A percentile compares a stretch with the other conserved stretches of the same genome.
Evolutionary conservation across 2,113 vertebrate genomes (phyloP).

Genomic region (Irena cyanogastra): DNA sequence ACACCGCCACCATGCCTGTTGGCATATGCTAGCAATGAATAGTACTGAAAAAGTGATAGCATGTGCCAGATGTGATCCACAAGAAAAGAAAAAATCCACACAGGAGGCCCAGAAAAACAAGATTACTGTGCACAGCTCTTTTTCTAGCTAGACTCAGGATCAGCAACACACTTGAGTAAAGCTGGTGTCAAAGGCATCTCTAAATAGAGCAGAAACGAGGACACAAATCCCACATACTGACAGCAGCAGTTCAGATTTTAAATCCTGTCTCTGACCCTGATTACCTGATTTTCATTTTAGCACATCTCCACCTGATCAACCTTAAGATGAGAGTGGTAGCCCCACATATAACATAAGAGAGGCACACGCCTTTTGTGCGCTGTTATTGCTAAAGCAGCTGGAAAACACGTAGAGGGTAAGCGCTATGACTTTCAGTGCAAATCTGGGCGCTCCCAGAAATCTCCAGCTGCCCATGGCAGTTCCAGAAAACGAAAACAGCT

Average conservation of each 20-base stretch:
- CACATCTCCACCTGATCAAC: background rate
- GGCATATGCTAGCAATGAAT: background rate
- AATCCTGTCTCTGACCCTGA: background rate
- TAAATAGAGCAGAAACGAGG: background rate
- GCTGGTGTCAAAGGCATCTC: fast-evolving
- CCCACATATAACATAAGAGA: background rate
- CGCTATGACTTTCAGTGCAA: background rate
- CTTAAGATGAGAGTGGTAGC: background rate
- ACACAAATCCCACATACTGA: background rate
- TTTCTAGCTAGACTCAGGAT: background rate
- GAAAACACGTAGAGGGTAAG: background rate
- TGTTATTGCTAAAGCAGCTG: background rate
- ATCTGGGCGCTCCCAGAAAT: background rate
- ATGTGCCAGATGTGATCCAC: background rate
- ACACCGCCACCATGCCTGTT: background rate
- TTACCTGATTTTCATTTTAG: background rate
- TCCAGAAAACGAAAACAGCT: background rate
- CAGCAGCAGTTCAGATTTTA: background rate
- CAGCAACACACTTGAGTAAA: background rate
- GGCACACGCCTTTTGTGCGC: background rate
- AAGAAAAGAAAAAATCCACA: background rate
- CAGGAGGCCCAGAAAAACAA: background rate
- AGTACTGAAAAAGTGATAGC: background rate
- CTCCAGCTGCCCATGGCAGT: background rate
- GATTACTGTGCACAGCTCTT: background rate